These are phyloP conservation scores for Polypterus senegalus DNA, from an alignment of 2,113 vertebrate genomes.

Conservation along the genomic window DNA sequence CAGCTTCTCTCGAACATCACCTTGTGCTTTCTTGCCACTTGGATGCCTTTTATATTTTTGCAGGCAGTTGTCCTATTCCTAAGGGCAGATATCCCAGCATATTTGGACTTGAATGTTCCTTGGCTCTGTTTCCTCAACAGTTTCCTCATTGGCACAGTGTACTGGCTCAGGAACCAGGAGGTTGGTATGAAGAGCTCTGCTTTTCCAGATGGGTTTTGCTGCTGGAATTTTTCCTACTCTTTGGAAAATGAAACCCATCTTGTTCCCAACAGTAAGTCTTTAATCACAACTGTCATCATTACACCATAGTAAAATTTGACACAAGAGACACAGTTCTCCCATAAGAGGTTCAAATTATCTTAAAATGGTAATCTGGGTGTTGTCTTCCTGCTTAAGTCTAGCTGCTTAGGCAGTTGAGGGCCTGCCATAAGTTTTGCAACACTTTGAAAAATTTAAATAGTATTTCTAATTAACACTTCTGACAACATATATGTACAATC, in stretches of 20 bases:
- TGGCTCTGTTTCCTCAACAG: conserved; percentile 78
- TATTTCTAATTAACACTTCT: too few species aligned
- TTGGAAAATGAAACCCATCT: conserved; percentile 9
- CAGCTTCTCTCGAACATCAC: conserved; percentile 39
- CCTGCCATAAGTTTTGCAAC: too few species aligned
- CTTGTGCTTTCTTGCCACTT: conserved; percentile 55
- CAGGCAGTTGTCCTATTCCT: conserved; percentile 40
- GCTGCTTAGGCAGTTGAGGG: too few species aligned
- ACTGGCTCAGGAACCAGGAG: conserved; percentile 40
- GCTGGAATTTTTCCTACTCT: conserved; percentile 49
- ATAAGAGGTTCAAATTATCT: neutral
- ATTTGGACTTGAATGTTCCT: conserved; percentile 63
- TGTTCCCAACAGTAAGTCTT: neutral
- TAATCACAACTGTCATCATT: neutral
- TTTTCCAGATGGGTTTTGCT: conserved; percentile 57
- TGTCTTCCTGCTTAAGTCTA: neutral
- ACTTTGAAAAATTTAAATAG: too few species aligned
- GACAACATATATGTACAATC: too few species aligned
- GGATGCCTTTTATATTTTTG: conserved; percentile 55
- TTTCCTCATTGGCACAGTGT: conserved; percentile 51
- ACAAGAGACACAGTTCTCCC: neutral
- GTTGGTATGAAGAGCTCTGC: conserved; percentile 24
- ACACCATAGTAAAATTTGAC: neutral
- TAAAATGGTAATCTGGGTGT: neutral
- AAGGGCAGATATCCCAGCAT: conserved; percentile 48